Base-by-base conservation (phyloP, 2,888 invertebrate genomes). In the Apotomis betuletana region DNA sequence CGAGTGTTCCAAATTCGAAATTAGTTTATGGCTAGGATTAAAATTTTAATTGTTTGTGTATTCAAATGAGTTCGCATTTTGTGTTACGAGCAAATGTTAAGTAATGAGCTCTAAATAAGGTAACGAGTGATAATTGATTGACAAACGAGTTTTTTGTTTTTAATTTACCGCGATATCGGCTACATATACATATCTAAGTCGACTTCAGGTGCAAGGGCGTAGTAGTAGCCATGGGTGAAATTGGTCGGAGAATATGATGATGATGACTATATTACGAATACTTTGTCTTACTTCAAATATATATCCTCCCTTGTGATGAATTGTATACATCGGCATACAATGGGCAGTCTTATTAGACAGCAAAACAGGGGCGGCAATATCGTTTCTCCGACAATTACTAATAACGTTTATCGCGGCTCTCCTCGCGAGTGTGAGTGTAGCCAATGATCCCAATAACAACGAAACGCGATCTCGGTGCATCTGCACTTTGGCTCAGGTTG, bases 21-120 rank as follows among this genome's bases (percentile, higher is more conserved):
- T 84, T 85, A 84, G 85, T 86, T 87, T 78, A 78, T 77, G 74
- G 70, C 65, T 74, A 61, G 70, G 67, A 15, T 63, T 51, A 67
- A 67, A 67, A 44, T 38, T 15, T 62, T 8, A 27, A 57, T 61
- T 61, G 55, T 27, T 60, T 27, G 15, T 9, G 12, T 3, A 41
- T 41, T 61, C n/a, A 38, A 67, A 46, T 51, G 9, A 8, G 0
- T 51, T 52, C 13, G n/a, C 9, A 49, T 9, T 49, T 27, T 27
- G 27, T 27, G 27, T 41, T 41, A 41, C 41, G 6, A 41, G 41
- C 4, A 41, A 41, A 6, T 41, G 41, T 4, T 6, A 6, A 6
- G 6, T 6, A 41, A 4, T 41, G 41, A 27, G 27, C 27, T 27
- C 27, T 27, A 27, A 2, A 27, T 2, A 1, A 27, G 27, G 27